Evolutionary conservation across 2,888 invertebrate genomes (phyloP).

Genomic region (Lydus trimaculatus): DNA sequence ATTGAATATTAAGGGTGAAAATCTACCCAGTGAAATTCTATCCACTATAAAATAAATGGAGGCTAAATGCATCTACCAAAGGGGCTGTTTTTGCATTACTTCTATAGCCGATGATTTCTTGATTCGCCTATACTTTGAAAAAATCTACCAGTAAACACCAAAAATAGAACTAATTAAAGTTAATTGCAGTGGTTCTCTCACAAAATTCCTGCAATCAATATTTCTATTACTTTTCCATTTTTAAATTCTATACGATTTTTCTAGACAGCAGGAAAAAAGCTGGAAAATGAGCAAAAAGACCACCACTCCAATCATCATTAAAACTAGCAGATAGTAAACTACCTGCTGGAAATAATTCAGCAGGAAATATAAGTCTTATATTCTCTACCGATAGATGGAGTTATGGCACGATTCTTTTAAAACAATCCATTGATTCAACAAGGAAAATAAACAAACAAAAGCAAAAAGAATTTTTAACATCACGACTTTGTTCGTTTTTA

Average conservation of each 20-base stretch:
- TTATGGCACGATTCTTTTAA: slow-evolving; percentile 17
- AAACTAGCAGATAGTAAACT: slow-evolving; percentile 27
- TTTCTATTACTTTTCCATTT: neutral
- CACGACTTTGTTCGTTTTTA: neutral
- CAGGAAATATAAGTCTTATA: slow-evolving; percentile 25
- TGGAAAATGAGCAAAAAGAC: neutral
- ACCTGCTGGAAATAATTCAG: slow-evolving; percentile 31
- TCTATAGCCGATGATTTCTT: no score
- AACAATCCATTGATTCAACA: neutral
- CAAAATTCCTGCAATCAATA: neutral
- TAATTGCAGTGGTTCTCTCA: no score
- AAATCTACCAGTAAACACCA: neutral
- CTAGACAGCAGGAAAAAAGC: neutral
- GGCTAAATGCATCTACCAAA: neutral
- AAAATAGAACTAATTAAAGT: no score
- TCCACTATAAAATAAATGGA: neutral
- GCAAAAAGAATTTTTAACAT: neutral
- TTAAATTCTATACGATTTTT: no score
- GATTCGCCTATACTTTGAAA: no score
- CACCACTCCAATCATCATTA: slow-evolving; percentile 22
- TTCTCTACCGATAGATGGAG: slow-evolving; percentile 27
- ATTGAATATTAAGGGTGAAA: no score
- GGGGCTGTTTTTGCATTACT: neutral
- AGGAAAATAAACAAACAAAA: neutral
- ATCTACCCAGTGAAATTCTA: no score